phyloP scores from a whole-genome alignment of 2,888 invertebrate species.

The Pyralis farinalis region DNA sequence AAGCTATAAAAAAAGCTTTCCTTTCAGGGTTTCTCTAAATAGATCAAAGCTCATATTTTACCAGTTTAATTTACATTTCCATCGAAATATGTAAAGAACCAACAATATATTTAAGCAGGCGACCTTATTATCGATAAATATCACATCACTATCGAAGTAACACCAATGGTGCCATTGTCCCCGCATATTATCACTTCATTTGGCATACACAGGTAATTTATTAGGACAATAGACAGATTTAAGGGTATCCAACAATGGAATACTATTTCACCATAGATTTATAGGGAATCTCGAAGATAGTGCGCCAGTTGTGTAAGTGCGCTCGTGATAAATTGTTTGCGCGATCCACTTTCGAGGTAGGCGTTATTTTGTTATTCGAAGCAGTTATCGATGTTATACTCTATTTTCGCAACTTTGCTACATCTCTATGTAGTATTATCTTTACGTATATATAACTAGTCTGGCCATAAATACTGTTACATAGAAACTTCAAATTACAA shows the following conservation, averaged over 20 bases:
- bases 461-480: too few relatives aligned
- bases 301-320: slow-evolving; percentile 34
- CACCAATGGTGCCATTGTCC: slow-evolving; percentile 45
- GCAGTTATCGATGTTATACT: slow-evolving; percentile 5
- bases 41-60: too few relatives aligned
- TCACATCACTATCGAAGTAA: slow-evolving; percentile 37
- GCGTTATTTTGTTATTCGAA: slow-evolving; percentile 12
- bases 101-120: too few relatives aligned
- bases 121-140: slow-evolving; percentile 4
- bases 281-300: slow-evolving; percentile 40
- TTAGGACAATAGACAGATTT: slow-evolving; percentile 56
- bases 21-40: too few relatives aligned
- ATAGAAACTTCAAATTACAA: too few relatives aligned
- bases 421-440: slow-evolving; percentile 7
- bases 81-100: too few relatives aligned
- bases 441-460: too few relatives aligned
- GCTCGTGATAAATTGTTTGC: slow-evolving; percentile 36
- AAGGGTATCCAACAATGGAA: slow-evolving; percentile 50
- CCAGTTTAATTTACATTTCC: too few relatives aligned
- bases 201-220: slow-evolving; percentile 58
- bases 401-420: slow-evolving; percentile 1
- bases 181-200: slow-evolving; percentile 68
- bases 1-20: too few relatives aligned
- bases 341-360: slow-evolving; percentile 21
- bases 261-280: slow-evolving; percentile 45